Conservation (phyloP, 1,140 invertebrate genomes). For the Trichogramma pretiosum region DNA sequence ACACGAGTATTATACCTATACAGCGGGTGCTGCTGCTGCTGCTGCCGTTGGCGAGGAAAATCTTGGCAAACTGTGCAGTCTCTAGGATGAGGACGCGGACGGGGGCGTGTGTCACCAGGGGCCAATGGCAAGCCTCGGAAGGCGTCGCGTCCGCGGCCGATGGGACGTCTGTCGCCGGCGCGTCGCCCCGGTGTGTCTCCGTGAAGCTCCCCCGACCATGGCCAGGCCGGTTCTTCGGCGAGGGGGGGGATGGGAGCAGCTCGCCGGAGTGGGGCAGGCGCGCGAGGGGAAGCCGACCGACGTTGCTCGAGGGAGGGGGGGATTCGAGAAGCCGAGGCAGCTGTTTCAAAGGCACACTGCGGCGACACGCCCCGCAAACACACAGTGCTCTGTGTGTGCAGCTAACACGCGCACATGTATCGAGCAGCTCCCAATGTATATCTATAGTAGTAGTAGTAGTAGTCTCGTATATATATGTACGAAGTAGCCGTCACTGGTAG, state of each 20-base stretch:
- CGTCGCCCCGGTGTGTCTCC: slow-evolving; percentile 18
- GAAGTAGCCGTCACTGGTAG: too few species aligned
- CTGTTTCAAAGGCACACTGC: slow-evolving; percentile 8
- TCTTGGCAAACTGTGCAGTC: slow-evolving; percentile 23
- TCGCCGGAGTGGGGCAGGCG: neutral
- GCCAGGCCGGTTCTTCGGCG: too few species aligned
- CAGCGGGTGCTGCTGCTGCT: neutral
- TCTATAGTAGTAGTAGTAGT: too few species aligned
- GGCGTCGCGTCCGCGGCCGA: slow-evolving; percentile 31
- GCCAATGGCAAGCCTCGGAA: slow-evolving; percentile 38
- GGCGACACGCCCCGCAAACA: slow-evolving; percentile 34
- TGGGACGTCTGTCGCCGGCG: slow-evolving; percentile 25
- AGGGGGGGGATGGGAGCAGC: neutral
- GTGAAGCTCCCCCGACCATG: neutral
- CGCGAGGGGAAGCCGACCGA: neutral
- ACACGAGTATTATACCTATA: too few species aligned
- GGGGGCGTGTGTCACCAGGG: slow-evolving; percentile 42
- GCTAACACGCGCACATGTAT: too few species aligned
- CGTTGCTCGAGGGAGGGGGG: neutral
- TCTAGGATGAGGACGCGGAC: slow-evolving; percentile 17
- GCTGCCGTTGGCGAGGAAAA: slow-evolving; percentile 11
- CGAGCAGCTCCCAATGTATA: too few species aligned
- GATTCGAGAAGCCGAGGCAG: too few species aligned
- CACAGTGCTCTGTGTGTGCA: too few species aligned
- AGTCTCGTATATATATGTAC: too few species aligned